These are phyloP conservation scores for Endotricha flammealis DNA, from an alignment of 2,888 invertebrate species.

Conservation along the genomic window DNA sequence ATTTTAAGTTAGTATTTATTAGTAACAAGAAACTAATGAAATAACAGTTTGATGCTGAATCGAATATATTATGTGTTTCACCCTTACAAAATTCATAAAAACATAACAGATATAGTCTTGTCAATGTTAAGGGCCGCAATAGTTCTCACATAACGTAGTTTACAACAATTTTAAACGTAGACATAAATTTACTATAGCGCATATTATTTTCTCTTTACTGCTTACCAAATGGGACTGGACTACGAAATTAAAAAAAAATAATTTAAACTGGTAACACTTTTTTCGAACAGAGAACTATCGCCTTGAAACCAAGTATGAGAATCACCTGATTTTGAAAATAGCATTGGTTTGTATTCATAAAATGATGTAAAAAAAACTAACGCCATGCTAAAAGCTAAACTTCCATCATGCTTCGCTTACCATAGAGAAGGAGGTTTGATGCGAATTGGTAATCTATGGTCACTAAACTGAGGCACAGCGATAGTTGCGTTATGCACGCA, in stretches of 20 bases:
- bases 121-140: no score
- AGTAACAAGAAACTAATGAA: no score
- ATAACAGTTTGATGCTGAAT: no score
- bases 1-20: no score
- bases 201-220: constrained; percentile 71
- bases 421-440: constrained; percentile 37
- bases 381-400: constrained; percentile 42
- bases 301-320: constrained; percentile 97
- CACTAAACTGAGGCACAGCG: constrained; percentile 16
- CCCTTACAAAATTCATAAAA: no score
- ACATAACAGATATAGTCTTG: no score
- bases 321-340: constrained; percentile 98
- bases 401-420: constrained; percentile 56
- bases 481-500: constrained; percentile 20
- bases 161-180: constrained; percentile 21
- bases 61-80: no score
- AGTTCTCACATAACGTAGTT: constrained; percentile 11
- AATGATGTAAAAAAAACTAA: constrained; percentile 40
- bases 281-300: constrained; percentile 93
- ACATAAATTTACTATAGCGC: constrained; percentile 58
- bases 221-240: constrained; percentile 72
- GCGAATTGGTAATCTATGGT: constrained; percentile 21
- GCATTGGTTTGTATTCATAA: constrained; percentile 88
- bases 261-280: constrained; percentile 39
- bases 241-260: constrained; percentile 30